Base-by-base conservation (phyloP, 2,888 invertebrate genomes). In the Zhengitettix transpicula region DNA sequence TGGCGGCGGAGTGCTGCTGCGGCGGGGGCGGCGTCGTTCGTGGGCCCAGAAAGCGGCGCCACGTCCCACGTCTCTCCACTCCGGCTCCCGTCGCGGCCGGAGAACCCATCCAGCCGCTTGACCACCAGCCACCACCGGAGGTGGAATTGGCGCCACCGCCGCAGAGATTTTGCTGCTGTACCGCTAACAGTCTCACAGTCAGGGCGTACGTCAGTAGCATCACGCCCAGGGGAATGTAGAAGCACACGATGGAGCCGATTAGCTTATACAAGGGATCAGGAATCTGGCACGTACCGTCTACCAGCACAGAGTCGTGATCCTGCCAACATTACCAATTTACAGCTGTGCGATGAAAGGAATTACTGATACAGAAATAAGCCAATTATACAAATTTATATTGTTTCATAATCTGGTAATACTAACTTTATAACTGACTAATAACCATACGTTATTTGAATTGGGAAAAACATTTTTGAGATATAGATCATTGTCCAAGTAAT, bases 151-250 rank as follows among this genome's bases (percentile, higher is more conserved):
- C 55, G 42, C 63, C 62, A 12, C 63, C 67, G 56, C 77, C 76
- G 28, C 82, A 81, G 62, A 84, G 71, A 65, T 87, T 89, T 70
- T 87, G 87, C 66, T 84, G 80, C 74, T 94, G 92, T 62, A 85
- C 77, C 51, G 92, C 91, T 68, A 97, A 76, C 41, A 96, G 77
- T 61, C 87, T 81, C 16, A 96, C 90, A 0, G 97, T 98, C 66
- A 95, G 78, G 9, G 90, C 87, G 70, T 96, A 97, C n/a, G 95
- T 94, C 62, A 93, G 78, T 69, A 95, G 79, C 96, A 97, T 97
- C 66, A 98, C 94, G 53, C 86, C 81, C 65, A 97, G 78, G 0
- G 97, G 97, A 64, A 97, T 93, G 77, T 96, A 95, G 77, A 97
- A 97, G 67, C 94, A 93, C 67, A 94, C 86, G 68, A 95, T 87